Base-by-base conservation (phyloP, 2,797 vertebrate genomes). In the Epinephelus malabaricus region DNA sequence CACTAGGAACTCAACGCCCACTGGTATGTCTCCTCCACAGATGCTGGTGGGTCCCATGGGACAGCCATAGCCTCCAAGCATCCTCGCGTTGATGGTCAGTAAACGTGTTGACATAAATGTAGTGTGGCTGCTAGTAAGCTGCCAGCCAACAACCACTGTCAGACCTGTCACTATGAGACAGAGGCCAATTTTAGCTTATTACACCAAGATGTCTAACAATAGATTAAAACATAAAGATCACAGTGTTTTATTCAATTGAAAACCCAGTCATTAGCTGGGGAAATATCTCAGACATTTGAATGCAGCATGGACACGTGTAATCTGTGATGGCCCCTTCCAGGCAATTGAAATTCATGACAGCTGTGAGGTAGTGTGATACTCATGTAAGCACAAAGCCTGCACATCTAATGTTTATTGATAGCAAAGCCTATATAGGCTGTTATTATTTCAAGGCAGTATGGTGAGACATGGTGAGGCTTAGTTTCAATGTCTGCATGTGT, bases 341-440 rank as follows among this genome's bases (percentile, higher is more conserved):
- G 63, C 84, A 62, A 92, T 92, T 93, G 88, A 92, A 92, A 93
- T 94, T 93, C 92, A 91, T 78, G 92, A 88, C 92, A 88, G 88
- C 89, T 91, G 81, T 53, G 49, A 76, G 75, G 85, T 81, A 80
- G 83, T 78, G 85, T 60, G 83, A 87, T 90, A 84, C 89, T 84
- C 81, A 60, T 88, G 89, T 92, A 93, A 92, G 86, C 90, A 87
- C 91, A 92, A 89, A 93, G 90, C 87, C 87, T 84, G 87, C 86
- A 86, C 89, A 25, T 90, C 88, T 91, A 87, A 92, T 92, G 91
- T 94, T 93, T 94, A 93, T 93, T 91, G 93, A 93, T 91, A 89
- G 90, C 90, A 89, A 89, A 93, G 88, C 88, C 90, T 91, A 92
- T 91, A 92, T 88, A 58, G 86, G 92, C 89, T 86, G 79, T 87